Evolutionary conservation across 92 coral and sea anemone species (phyloP).

Genomic region (Umimayanthus chanpuru): DNA sequence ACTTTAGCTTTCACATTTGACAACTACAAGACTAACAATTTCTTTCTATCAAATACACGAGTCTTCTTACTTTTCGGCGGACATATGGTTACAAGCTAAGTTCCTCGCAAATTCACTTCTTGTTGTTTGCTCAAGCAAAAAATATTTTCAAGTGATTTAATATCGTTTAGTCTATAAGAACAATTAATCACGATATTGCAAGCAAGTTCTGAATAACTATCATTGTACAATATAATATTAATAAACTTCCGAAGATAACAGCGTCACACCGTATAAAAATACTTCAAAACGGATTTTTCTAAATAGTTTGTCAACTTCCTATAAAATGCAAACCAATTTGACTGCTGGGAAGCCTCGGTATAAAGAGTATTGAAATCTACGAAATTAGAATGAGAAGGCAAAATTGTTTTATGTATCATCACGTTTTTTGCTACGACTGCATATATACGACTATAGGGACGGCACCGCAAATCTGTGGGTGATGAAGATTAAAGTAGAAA

Average conservation of each 20-base stretch:
- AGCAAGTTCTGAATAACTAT: slow-evolving; percentile 40
- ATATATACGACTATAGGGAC: too few species aligned
- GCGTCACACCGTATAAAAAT: slow-evolving; percentile 1
- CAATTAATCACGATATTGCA: slow-evolving; percentile 39
- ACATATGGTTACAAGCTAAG: slow-evolving; percentile 12
- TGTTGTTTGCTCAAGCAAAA: slow-evolving; percentile 35
- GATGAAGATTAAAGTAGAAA: slow-evolving; percentile 17
- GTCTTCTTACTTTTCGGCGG: slow-evolving; percentile 31
- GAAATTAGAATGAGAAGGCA: neutral
- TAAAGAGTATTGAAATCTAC: too few species aligned
- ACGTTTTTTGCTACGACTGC: too few species aligned
- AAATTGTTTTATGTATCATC: neutral
- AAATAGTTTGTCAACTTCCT: slow-evolving; percentile 3
- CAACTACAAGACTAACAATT: neutral
- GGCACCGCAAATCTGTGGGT: neutral
- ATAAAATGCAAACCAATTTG: neutral
- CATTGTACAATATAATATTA: slow-evolving; percentile 23
- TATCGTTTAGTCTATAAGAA: slow-evolving; percentile 7
- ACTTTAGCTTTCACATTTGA: neutral
- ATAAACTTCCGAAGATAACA: slow-evolving; percentile 30
- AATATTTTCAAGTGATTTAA: slow-evolving; percentile 11
- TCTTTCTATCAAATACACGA: neutral
- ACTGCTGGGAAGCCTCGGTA: neutral
- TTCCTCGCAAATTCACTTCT: slow-evolving; percentile 10
- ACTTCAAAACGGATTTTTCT: neutral